Evolutionary conservation across 2,797 vertebrate species (phyloP), one percentile per base, ranked within the genome.

Genomic region (Smutsia temminckii): DNA sequence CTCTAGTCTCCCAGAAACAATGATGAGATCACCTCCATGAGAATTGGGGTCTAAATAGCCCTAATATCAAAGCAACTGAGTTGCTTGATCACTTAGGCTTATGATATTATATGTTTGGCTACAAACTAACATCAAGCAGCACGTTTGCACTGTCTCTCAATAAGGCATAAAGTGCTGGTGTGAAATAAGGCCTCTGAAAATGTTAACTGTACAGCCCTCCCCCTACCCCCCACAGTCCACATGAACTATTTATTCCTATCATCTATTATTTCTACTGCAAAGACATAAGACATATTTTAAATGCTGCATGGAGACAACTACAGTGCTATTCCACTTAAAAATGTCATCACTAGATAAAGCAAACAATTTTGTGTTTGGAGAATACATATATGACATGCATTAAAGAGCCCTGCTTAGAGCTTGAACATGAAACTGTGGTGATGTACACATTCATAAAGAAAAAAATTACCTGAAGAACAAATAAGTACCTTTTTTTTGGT

Each of bases 381-480:
- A 97, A 89, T 57, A 63, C 8, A 27, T 2, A 86, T 2, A 46
- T 91, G 96, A 97, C 51, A 95, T 89, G 66, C 21, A 89, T 32
- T 91, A 93, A 93, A 8, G 61, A 91, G 69, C 49, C 80, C 89
- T 61, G 69, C 57, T 95, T 94, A 95, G 97, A 95, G 63, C 53
- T n/a, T 75, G n/a, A 95, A 91, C 25, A 85, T 32, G 42, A 93
- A 97, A 97, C 55, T 63, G 78, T 77, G 88, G 71, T 20, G 71
- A 80, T 32, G 40, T 1, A 25, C 51, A 91, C 72, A 57, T 68
- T 88, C 83, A 25, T 34, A 81, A 96, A 71, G 42, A 40, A 40
- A 94, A 94, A 77, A 93, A 85, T 7, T 0, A 93, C 20, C 25
- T 92, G 46, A 64, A 64, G 46, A 57, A 97, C 69, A 92, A 85